A percentile compares a stretch with the other conserved stretches of the same genome.
These are phyloP conservation scores for Portunus trituberculatus DNA, from an alignment of 1,140 invertebrate genomes.

Conservation along the genomic window DNA sequence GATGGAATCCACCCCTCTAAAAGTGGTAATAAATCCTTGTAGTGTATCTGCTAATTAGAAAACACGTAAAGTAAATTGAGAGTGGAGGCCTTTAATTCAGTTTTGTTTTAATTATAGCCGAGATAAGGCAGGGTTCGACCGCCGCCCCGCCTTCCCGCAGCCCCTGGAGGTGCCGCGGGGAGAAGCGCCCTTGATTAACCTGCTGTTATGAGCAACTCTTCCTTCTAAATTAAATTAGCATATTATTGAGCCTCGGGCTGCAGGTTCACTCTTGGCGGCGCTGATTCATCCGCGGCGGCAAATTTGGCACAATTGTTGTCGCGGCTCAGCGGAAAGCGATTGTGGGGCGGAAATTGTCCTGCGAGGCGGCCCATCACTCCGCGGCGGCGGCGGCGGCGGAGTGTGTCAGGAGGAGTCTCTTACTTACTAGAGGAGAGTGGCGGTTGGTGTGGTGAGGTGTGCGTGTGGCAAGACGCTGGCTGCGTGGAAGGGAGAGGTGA, in stretches of 20 bases:
- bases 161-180: background rate
- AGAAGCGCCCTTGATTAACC: background rate
- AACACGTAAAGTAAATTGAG: background rate
- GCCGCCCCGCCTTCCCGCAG: no score
- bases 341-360: no score
- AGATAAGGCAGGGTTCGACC: background rate
- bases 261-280: background rate
- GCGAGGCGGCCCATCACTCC: no score
- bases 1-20: no score
- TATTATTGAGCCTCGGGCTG: background rate
- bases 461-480: no score
- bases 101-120: background rate
- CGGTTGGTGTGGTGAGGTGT: no score
- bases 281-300: background rate
- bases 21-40: no score
- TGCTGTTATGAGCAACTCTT: background rate
- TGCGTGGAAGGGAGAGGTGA: no score
- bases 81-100: background rate
- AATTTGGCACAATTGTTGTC: background rate
- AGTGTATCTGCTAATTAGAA: background rate
- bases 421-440: no score
- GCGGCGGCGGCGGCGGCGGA: no score
- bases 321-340: background rate
- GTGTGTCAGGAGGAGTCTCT: no score
- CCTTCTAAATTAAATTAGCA: slow-evolving; percentile 22